Conservation (phyloP, 2,113 vertebrate species). For the Malurus melanocephalus region DNA sequence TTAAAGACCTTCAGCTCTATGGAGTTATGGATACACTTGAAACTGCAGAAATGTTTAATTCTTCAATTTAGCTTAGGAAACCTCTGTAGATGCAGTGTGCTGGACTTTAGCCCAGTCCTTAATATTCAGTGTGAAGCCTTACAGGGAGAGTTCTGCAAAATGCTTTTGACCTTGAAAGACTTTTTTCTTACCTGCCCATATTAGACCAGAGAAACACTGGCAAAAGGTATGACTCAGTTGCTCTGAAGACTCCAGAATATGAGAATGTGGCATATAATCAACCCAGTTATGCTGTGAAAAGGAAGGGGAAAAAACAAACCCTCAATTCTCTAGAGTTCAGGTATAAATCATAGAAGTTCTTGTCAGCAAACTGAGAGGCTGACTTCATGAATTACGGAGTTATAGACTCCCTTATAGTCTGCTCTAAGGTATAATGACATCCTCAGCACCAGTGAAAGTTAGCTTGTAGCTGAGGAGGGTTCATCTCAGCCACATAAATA, state of each 20-base stretch:
- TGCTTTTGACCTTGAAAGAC: not conserved
- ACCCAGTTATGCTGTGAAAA: not conserved
- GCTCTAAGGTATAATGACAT: not conserved
- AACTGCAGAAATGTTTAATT: slow-evolving; percentile 13
- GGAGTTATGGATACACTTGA: not conserved
- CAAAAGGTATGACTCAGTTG: not conserved
- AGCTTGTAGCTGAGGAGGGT: not conserved
- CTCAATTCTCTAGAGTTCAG: not conserved
- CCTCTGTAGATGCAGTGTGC: not conserved
- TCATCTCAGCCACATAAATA: not conserved
- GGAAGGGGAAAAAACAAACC: not conserved
- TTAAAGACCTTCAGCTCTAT: not conserved
- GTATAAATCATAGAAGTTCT: not conserved
- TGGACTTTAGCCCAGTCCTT: slow-evolving; percentile 38
- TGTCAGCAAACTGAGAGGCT: not conserved
- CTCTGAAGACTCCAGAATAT: not conserved
- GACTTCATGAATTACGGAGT: not conserved
- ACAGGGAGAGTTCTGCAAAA: slow-evolving; percentile 1
- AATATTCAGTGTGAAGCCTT: not conserved
- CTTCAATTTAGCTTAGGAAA: slow-evolving; percentile 2
- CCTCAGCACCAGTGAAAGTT: not conserved
- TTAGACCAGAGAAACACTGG: slow-evolving; percentile 33
- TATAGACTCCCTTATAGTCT: not conserved
- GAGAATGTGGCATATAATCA: not conserved
- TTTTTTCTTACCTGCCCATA: slow-evolving; percentile 42